Percentiles rank a stretch among this genome's conserved stretches.
phyloP scores from a whole-genome alignment of 2,113 vertebrate species.

The Apeltes quadracus region DNA sequence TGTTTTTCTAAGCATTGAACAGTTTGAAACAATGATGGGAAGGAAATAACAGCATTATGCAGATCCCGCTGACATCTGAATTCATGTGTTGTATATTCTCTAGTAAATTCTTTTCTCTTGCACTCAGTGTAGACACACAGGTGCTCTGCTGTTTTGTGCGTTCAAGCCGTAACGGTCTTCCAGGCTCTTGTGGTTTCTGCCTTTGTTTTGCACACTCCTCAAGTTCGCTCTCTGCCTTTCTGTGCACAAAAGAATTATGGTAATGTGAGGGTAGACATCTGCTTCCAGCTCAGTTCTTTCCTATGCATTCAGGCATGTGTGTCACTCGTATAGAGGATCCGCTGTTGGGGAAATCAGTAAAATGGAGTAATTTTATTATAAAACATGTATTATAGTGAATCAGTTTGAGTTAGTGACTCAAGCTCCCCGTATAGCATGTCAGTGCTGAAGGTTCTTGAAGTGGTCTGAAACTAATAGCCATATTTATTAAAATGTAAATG shows the following conservation, averaged over 20 bases:
- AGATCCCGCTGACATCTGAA: conserved; percentile 57
- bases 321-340: conserved; percentile 30
- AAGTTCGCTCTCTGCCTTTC: conserved; percentile 61
- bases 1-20: conserved; percentile 54
- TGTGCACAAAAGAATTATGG: conserved; percentile 76
- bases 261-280: conserved; percentile 78
- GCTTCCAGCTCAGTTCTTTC: conserved; percentile 60
- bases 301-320: conserved; percentile 42
- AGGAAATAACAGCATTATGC: conserved; percentile 12
- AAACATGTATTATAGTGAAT: conserved; percentile 39
- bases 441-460: conserved; percentile 19
- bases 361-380: conserved; percentile 1
- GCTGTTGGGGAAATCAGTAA: conserved; percentile 42
- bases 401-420: conserved; percentile 44
- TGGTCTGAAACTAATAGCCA: conserved; percentile 6
- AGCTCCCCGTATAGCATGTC: conserved; percentile 9
- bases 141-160: conserved; percentile 79
- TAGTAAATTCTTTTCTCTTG: conserved; percentile 51
- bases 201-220: conserved; percentile 75
- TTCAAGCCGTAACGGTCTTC: conserved; percentile 77
- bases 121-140: conserved; percentile 73
- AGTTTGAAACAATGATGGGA: conserved; percentile 23
- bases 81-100: conserved; percentile 45
- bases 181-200: conserved; percentile 79
- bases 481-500: conserved; percentile 7